Evolutionary conservation across 1,140 invertebrate species (phyloP).

Genomic region (Drosophila nigromelanica): DNA sequence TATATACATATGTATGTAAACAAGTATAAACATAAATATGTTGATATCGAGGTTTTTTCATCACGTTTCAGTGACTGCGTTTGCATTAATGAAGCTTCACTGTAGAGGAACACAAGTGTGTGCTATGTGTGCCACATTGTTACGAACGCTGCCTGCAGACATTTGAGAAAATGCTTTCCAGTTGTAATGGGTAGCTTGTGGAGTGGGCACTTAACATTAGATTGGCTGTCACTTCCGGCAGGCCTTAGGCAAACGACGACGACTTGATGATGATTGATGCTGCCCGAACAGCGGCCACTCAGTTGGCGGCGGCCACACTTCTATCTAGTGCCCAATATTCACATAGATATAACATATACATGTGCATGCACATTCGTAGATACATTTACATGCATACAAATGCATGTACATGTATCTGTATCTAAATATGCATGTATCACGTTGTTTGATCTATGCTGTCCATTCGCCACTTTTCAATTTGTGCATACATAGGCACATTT

Average conservation of each 20-base stretch:
- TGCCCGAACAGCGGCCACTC: conserved; percentile 9
- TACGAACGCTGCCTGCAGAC: conserved; percentile 34
- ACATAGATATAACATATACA: conserved; percentile 1
- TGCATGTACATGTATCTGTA: neutral
- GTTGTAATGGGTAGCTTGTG: conserved; percentile 56
- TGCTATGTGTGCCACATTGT: conserved; percentile 10
- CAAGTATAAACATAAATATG: too few relatives aligned
- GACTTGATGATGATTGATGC: conserved; percentile 55
- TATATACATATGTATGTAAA: too few relatives aligned
- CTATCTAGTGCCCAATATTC: conserved; percentile 9
- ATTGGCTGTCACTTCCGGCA: conserved; percentile 78
- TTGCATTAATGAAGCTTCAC: conserved; percentile 1
- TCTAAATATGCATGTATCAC: neutral
- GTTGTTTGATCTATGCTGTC: neutral
- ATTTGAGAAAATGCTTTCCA: conserved; percentile 77
- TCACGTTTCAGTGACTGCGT: neutral
- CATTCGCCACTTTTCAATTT: conserved; percentile 3
- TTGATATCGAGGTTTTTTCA: too few relatives aligned
- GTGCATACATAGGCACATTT: conserved; percentile 1
- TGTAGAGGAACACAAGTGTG: conserved; percentile 7
- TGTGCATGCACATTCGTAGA: conserved; percentile 4
- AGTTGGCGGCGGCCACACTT: neutral
- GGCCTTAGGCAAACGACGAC: conserved; percentile 58
- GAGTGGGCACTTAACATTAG: conserved; percentile 80
- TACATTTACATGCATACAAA: conserved; percentile 8